phyloP scores from a whole-genome alignment of 2,888 invertebrate species.

The Monochamus alternatus region DNA sequence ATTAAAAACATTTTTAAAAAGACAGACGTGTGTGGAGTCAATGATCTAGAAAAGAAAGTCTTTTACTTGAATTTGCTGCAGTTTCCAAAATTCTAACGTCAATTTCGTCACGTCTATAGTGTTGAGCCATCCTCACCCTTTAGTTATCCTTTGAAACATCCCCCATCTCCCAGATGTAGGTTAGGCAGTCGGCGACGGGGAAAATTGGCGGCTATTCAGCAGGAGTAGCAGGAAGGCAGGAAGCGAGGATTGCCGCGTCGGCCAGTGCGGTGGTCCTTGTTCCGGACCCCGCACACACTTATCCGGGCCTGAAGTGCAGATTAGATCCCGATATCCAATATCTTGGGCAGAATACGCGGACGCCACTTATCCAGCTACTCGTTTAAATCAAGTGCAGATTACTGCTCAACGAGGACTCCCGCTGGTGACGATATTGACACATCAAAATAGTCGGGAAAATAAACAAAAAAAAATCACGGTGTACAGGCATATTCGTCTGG shows the following conservation, averaged over 20 bases:
- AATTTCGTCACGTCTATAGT: too few relatives aligned
- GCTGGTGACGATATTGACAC: slow-evolving; percentile 20
- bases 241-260: slow-evolving; percentile 20
- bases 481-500: too few relatives aligned
- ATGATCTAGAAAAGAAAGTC: neutral
- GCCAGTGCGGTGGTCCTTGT: slow-evolving; percentile 24
- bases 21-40: neutral
- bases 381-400: slow-evolving; percentile 60
- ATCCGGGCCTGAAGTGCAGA: slow-evolving; percentile 51
- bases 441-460: neutral
- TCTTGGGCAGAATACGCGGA: slow-evolving; percentile 46
- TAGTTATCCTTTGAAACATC: neutral
- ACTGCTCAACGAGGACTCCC: slow-evolving; percentile 34
- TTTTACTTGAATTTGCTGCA: neutral
- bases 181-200: slow-evolving; percentile 24
- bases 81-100: too few relatives aligned
- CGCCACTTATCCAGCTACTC: slow-evolving; percentile 50
- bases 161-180: neutral
- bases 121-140: too few relatives aligned
- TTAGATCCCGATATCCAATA: slow-evolving; percentile 51
- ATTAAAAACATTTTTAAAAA: too few relatives aligned
- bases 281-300: slow-evolving; percentile 39
- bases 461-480: neutral
- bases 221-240: slow-evolving; percentile 17
- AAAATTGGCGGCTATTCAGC: slow-evolving; percentile 32